phyloP scores from a whole-genome alignment of 2,888 invertebrate species.

The Allygus modestus region DNA sequence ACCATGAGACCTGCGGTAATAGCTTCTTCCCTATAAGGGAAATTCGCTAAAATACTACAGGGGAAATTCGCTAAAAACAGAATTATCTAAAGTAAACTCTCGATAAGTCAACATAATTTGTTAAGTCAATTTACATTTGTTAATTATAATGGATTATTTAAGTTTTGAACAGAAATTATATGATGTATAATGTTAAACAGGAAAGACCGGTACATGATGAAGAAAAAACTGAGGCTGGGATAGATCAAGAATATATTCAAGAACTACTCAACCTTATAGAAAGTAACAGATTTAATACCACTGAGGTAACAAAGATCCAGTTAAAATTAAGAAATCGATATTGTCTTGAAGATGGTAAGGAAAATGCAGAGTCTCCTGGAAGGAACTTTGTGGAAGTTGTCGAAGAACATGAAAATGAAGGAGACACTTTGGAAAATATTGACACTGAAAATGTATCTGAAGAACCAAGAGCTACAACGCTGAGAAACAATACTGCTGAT shows the following conservation, averaged over 20 bases:
- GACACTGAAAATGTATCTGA: not conserved
- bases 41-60: too few species aligned
- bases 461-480: not conserved
- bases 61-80: too few species aligned
- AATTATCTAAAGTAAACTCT: too few species aligned
- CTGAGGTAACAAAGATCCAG: constrained; percentile 23
- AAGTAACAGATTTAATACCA: not conserved
- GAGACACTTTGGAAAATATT: not conserved
- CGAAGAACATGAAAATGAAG: not conserved
- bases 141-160: too few species aligned
- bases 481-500: not conserved
- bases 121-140: too few species aligned
- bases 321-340: constrained; percentile 11
- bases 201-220: constrained; percentile 3
- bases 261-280: constrained; percentile 21
- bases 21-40: too few species aligned
- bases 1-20: too few species aligned
- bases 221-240: constrained; percentile 39
- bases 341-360: not conserved
- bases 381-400: not conserved
- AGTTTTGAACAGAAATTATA: not conserved
- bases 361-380: not conserved
- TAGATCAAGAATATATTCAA: constrained; percentile 46
- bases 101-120: too few species aligned
- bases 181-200: not conserved